A percentile compares a stretch with the other conserved stretches of the same genome.
Evolutionary conservation across 2,113 vertebrate species (phyloP).

Genomic region (Garra rufa): DNA sequence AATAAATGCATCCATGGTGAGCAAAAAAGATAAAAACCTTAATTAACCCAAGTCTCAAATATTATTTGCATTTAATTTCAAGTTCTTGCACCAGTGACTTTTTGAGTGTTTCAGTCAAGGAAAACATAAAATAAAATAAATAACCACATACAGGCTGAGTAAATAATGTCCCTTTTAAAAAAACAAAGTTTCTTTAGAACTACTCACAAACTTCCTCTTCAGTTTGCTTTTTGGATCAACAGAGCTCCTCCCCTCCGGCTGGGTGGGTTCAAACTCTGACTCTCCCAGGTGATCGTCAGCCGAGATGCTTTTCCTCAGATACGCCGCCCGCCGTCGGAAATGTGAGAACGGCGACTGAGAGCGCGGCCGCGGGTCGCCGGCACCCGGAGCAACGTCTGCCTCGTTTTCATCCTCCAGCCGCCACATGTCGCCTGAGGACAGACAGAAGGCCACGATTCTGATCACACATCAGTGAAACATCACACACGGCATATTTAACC

Average conservation of each 20-base stretch:
- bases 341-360: conserved; percentile 82
- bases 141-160: background rate
- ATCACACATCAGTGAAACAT: background rate
- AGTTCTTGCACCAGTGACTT: background rate
- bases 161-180: background rate
- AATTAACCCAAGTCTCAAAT: background rate
- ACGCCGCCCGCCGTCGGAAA: conserved; percentile 79
- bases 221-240: conserved; percentile 79
- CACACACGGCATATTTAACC: conserved; percentile 7
- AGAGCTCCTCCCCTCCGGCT: conserved; percentile 63
- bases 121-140: no score
- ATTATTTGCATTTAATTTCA: background rate
- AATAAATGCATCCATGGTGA: background rate
- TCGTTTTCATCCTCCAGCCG: conserved; percentile 82
- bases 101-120: no score
- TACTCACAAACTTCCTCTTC: conserved; percentile 90
- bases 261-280: conserved; percentile 67
- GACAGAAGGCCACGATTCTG: conserved; percentile 6
- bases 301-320: conserved; percentile 88
- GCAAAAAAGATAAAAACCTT: background rate
- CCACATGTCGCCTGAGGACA: conserved; percentile 82
- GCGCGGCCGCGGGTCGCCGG: conserved; percentile 64
- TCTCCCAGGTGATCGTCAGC: conserved; percentile 85
- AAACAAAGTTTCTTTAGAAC: background rate
- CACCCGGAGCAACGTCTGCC: conserved; percentile 55